phyloP scores from a whole-genome alignment of 2,113 vertebrate genomes.

The Raja brachyura region DNA sequence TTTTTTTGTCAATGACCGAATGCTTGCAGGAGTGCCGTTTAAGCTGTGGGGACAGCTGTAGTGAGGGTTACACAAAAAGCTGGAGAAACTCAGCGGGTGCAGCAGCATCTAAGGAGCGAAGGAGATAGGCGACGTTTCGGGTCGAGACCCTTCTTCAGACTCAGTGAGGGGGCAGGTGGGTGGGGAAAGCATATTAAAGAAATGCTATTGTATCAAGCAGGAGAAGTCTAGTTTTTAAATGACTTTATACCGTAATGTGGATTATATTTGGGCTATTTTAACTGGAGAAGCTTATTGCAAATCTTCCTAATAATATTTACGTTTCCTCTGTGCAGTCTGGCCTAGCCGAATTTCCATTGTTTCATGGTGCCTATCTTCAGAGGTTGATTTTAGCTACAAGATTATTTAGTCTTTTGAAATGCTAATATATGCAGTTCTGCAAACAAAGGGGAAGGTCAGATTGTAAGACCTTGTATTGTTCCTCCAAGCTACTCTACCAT shows the following conservation, averaged over 20 bases:
- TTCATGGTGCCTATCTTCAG: not conserved
- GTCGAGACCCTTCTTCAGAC: no score
- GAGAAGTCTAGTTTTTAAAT: not conserved
- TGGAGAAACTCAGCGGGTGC: no score
- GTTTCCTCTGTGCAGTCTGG: not conserved
- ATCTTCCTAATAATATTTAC: not conserved
- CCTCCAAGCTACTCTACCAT: no score
- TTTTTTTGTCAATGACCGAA: not conserved
- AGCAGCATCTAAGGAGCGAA: no score
- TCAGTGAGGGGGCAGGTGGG: not conserved
- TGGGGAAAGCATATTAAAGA: not conserved
- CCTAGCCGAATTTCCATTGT: not conserved
- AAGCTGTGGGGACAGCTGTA: no score
- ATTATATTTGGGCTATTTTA: not conserved
- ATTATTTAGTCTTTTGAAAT: constrained; percentile 5
- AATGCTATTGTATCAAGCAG: not conserved
- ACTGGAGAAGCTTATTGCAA: not conserved
- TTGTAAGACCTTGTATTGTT: not conserved
- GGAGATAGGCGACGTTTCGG: no score
- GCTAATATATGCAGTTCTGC: not conserved
- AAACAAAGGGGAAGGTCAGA: not conserved
- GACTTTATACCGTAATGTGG: not conserved
- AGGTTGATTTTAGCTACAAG: not conserved
- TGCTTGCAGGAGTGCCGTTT: not conserved
- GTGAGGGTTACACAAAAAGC: no score